Evolutionary conservation across 2,113 vertebrate species (phyloP).

Genomic region (Paratilapia polleni): DNA sequence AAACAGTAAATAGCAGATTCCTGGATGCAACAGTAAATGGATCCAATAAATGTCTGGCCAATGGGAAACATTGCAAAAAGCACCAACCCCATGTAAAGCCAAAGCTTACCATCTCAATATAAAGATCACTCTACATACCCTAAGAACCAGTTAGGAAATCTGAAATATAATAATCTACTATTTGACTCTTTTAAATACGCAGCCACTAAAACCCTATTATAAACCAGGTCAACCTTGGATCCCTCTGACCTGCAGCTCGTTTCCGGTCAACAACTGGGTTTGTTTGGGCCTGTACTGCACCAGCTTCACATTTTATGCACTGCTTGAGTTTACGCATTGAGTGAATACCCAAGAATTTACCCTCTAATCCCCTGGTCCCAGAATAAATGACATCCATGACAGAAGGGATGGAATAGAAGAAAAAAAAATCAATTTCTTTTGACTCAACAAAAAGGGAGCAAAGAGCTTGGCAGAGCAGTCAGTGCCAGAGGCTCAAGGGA

Average conservation of each 20-base stretch:
- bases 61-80: background rate
- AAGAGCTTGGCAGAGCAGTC: conserved; percentile 24
- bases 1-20: background rate
- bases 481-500: background rate
- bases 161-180: background rate
- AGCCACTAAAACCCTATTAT: background rate
- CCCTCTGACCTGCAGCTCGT: conserved; percentile 1
- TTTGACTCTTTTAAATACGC: background rate
- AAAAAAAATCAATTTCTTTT: conserved; percentile 23
- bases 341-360: conserved; percentile 14
- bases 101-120: background rate
- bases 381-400: conserved; percentile 27
- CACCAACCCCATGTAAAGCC: background rate
- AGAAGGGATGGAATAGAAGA: conserved; percentile 4
- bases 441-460: conserved; percentile 37
- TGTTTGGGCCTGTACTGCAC: conserved; percentile 12
- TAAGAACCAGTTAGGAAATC: background rate
- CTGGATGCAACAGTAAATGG: background rate
- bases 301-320: conserved; percentile 17
- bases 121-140: background rate
- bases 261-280: background rate
- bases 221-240: conserved; percentile 16
- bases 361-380: background rate
- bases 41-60: background rate
- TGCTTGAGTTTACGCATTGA: background rate